Evolutionary conservation across 1,140 invertebrate species (phyloP).

Genomic region (Papilio machaon): DNA sequence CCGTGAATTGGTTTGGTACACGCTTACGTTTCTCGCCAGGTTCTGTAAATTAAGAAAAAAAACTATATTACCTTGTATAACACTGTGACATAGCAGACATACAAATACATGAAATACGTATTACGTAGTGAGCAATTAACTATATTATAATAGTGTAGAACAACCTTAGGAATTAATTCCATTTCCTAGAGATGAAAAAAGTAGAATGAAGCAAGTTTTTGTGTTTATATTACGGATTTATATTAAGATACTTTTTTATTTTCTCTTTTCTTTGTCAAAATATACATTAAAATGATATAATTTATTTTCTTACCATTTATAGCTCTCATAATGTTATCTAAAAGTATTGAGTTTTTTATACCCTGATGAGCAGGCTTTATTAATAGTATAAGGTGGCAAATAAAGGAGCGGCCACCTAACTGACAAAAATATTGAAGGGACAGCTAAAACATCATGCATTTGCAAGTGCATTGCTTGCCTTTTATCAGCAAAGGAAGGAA

Average conservation of each 20-base stretch:
- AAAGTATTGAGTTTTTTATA: too few species aligned
- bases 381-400: too few species aligned
- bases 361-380: too few species aligned
- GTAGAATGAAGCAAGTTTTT: not conserved
- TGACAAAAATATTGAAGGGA: too few species aligned
- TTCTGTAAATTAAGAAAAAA: constrained; percentile 62
- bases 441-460: too few species aligned
- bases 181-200: not conserved
- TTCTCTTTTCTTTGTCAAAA: not conserved
- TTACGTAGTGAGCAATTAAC: not conserved
- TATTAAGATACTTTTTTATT: not conserved
- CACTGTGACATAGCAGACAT: not conserved
- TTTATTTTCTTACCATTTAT: too few species aligned
- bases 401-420: too few species aligned
- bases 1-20: constrained; percentile 87
- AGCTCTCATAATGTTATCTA: too few species aligned
- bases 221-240: not conserved
- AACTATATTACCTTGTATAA: not conserved
- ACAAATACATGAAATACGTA: not conserved
- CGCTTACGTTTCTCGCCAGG: constrained; percentile 84
- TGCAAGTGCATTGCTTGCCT: too few species aligned
- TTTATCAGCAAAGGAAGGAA: too few species aligned
- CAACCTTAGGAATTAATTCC: not conserved
- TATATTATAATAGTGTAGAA: not conserved
- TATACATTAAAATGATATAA: too few species aligned